Evolutionary conservation across 2,888 invertebrate species (phyloP).

Genomic region (Isotomurus palustris): DNA sequence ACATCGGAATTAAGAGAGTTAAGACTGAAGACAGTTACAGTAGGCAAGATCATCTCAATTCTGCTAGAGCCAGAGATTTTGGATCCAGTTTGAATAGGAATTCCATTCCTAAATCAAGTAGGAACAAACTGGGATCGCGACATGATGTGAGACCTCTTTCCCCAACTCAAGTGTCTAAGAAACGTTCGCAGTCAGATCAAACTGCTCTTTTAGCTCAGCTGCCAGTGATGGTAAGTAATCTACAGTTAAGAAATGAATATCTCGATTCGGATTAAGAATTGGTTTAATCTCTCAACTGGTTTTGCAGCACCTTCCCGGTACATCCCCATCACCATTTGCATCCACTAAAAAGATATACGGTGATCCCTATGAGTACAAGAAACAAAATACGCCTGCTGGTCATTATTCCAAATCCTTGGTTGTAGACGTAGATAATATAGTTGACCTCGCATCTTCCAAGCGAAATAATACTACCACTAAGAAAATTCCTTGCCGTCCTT

Average conservation of each 20-base stretch:
- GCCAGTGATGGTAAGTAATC: too few species aligned
- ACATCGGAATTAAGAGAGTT: slow-evolving; percentile 18
- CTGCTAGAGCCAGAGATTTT: too few species aligned
- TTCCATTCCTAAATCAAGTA: too few species aligned
- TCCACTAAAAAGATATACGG: slow-evolving; percentile 29
- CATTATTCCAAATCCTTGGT: not conserved
- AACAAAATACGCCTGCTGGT: not conserved
- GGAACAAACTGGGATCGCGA: not conserved
- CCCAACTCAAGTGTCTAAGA: too few species aligned
- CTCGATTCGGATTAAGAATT: too few species aligned
- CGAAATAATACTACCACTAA: slow-evolving; percentile 20
- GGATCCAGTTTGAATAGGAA: too few species aligned
- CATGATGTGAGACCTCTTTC: too few species aligned
- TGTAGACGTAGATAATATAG: slow-evolving; percentile 4
- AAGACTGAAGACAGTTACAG: slow-evolving; percentile 24
- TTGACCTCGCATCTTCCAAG: too few species aligned
- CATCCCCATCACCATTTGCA: slow-evolving; percentile 29
- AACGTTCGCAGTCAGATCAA: too few species aligned
- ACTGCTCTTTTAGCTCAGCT: too few species aligned
- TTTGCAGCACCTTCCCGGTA: not conserved
- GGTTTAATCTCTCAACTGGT: not conserved
- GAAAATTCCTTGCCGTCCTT: slow-evolving; percentile 8
- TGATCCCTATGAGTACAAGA: slow-evolving; percentile 25
- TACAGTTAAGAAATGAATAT: too few species aligned
- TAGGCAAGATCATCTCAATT: not conserved